Conservation (phyloP, 2,888 invertebrate species). For the Tipula vernalis region DNA sequence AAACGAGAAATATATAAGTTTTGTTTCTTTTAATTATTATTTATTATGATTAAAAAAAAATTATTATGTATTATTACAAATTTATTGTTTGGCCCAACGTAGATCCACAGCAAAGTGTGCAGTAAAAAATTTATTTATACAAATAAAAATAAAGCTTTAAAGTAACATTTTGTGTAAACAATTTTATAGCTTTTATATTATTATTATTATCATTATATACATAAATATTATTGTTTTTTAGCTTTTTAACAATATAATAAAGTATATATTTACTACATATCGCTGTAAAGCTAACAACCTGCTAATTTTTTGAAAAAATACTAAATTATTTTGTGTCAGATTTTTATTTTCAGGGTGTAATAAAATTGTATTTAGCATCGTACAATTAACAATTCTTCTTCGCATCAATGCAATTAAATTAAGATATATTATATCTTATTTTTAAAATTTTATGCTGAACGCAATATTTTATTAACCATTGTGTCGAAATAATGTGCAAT, state of each 20-base stretch:
- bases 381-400: neutral
- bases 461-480: too few relatives aligned
- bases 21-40: constrained; percentile 6
- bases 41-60: neutral
- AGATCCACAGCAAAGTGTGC: constrained; percentile 21
- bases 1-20: neutral
- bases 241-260: neutral
- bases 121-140: constrained; percentile 24
- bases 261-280: neutral
- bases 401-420: too few relatives aligned
- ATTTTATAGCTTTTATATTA: neutral
- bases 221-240: neutral
- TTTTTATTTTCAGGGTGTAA: neutral
- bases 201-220: neutral
- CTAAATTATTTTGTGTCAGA: neutral
- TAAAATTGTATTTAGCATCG: neutral
- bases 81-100: constrained; percentile 19
- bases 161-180: constrained; percentile 4
- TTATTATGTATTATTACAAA: neutral
- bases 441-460: neutral
- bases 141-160: neutral
- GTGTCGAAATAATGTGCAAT: too few relatives aligned
- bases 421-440: neutral
- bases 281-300: neutral
- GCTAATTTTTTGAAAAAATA: neutral